Percentiles rank a stretch among this genome's conserved stretches.
phyloP scores from a whole-genome alignment of 2,797 vertebrate genomes.

The Amblyopsis hoosieri region DNA sequence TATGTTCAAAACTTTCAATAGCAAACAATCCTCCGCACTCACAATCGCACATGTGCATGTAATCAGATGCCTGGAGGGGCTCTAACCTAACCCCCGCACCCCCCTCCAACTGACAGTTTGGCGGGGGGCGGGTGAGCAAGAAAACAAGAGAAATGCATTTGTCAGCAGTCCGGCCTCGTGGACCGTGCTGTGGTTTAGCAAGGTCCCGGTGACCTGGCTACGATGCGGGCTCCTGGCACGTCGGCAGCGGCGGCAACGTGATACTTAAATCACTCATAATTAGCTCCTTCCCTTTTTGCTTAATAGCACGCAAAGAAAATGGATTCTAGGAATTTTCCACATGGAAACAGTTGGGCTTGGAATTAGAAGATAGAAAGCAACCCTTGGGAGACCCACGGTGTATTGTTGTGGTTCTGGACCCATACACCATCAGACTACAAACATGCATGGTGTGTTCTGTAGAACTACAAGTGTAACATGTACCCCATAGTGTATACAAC shows the following conservation, averaged over 20 bases:
- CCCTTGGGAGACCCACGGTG: constrained; percentile 12
- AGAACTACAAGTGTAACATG: too few species aligned
- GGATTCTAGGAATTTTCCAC: constrained; percentile 67
- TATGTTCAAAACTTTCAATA: too few species aligned
- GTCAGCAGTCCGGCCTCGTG: constrained; percentile 57
- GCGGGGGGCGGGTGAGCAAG: constrained; percentile 43
- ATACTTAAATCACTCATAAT: constrained; percentile 77
- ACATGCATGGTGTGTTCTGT: too few species aligned
- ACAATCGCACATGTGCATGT: too few species aligned
- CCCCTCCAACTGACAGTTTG: not conserved
- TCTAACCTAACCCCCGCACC: too few species aligned
- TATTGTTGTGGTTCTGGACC: constrained; percentile 50
- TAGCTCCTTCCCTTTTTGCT: constrained; percentile 68
- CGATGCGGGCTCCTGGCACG: constrained; percentile 53
- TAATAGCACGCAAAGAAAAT: constrained; percentile 72
- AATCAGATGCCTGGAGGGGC: too few species aligned
- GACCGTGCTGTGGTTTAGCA: constrained; percentile 55
- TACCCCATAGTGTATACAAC: too few species aligned
- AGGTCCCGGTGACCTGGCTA: constrained; percentile 71
- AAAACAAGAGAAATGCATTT: constrained; percentile 49
- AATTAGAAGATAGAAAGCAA: constrained; percentile 46
- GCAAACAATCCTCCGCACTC: too few species aligned
- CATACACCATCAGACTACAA: too few species aligned
- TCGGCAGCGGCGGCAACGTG: constrained; percentile 59
- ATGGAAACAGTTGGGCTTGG: constrained; percentile 73